These are phyloP conservation scores for Conchocele bisecta DNA, from an alignment of 2,888 invertebrate species.

Conservation along the genomic window DNA sequence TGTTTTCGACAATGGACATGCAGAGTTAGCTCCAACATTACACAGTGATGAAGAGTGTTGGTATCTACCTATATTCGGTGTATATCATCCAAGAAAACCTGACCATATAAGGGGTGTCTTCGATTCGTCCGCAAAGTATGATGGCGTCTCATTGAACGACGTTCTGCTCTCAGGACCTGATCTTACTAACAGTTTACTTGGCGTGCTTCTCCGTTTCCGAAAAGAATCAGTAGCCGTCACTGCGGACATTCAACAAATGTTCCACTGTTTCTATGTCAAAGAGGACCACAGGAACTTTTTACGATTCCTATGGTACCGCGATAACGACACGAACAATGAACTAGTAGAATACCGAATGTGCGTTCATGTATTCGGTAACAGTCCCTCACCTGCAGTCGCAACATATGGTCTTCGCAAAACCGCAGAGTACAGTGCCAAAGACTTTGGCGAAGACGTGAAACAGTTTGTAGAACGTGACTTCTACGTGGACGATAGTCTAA, in stretches of 20 bases:
- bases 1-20: conserved; percentile 36
- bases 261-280: conserved; percentile 35
- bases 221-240: conserved; percentile 32
- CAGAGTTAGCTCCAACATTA: conserved; percentile 43
- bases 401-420: conserved; percentile 40
- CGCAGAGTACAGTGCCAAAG: conserved; percentile 5
- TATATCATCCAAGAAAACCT: conserved; percentile 46
- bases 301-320: conserved; percentile 44
- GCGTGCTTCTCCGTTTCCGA: conserved; percentile 41
- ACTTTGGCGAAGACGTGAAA: conserved; percentile 9
- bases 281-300: conserved; percentile 39
- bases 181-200: conserved; percentile 38
- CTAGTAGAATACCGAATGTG: conserved; percentile 43
- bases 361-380: conserved; percentile 43
- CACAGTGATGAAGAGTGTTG: conserved; percentile 44
- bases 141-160: conserved; percentile 40
- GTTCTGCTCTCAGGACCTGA: conserved; percentile 44
- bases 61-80: conserved; percentile 55
- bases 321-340: conserved; percentile 28
- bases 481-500: conserved; percentile 58
- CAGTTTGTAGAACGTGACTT: conserved; percentile 35
- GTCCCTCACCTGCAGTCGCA: conserved; percentile 45
- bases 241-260: conserved; percentile 52
- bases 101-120: conserved; percentile 48
- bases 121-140: conserved; percentile 38